phyloP scores from a whole-genome alignment of 2,888 invertebrate genomes.

The Plagodis dolabraria region DNA sequence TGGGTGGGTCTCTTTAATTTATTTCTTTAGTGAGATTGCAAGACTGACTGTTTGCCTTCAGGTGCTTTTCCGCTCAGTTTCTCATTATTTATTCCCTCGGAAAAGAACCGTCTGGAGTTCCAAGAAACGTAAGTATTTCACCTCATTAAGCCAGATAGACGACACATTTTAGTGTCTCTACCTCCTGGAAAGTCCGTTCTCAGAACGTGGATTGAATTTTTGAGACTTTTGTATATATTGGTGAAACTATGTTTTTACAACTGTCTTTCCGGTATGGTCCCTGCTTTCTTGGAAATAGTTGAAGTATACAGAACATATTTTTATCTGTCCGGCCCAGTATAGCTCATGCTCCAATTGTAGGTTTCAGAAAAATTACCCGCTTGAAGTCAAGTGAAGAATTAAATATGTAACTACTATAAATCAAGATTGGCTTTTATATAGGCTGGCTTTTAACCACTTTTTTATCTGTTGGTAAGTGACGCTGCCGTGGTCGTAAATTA shows the following conservation, averaged over 20 bases:
- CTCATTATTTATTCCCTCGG: slow-evolving; percentile 35
- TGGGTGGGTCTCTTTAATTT: slow-evolving; percentile 24
- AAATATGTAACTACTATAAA: no score
- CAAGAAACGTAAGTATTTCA: slow-evolving; percentile 31
- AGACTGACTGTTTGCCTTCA: slow-evolving; percentile 30
- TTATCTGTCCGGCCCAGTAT: no score
- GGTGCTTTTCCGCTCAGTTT: slow-evolving; percentile 30
- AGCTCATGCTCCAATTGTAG: no score
- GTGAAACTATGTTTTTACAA: slow-evolving; percentile 18
- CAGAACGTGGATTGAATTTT: slow-evolving; percentile 29
- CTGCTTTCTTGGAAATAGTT: not conserved
- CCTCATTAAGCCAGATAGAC: slow-evolving; percentile 33
- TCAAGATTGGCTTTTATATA: no score
- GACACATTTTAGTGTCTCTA: slow-evolving; percentile 27
- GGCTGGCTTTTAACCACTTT: no score
- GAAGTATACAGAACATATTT: not conserved
- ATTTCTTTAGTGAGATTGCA: slow-evolving; percentile 23
- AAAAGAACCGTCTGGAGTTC: slow-evolving; percentile 29
- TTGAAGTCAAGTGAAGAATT: no score
- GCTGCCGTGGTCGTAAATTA: no score
- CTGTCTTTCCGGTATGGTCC: slow-evolving; percentile 2
- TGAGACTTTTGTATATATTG: slow-evolving; percentile 29
- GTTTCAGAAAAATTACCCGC: no score
- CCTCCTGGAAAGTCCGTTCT: slow-evolving; percentile 5
- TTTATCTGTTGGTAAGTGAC: no score